Percentiles rank a stretch among this genome's conserved stretches.
Evolutionary conservation across 1,140 invertebrate species (phyloP).

Genomic region (Zophobas morio): DNA sequence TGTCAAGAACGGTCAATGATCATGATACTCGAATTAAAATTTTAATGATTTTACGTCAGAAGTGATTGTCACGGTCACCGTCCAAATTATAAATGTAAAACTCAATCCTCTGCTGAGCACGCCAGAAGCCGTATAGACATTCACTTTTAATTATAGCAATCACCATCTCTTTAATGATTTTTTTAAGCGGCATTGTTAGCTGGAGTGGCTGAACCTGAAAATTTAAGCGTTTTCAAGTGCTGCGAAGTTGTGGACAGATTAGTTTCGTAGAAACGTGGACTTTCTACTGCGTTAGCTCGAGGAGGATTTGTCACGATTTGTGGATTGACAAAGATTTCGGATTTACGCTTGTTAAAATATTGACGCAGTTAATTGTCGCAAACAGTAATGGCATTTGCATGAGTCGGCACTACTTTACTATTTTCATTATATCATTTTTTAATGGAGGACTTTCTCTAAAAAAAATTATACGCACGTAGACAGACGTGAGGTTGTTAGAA

Average conservation of each 20-base stretch:
- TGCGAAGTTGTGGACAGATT: neutral
- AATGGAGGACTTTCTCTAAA: neutral
- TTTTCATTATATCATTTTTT: too few species aligned
- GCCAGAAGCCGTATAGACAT: constrained; percentile 13
- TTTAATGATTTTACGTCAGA: neutral
- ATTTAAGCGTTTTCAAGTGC: neutral
- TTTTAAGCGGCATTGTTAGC: constrained; percentile 1
- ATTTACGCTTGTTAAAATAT: neutral
- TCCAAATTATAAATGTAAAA: constrained; percentile 5
- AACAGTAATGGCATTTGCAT: too few species aligned
- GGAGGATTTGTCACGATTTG: constrained; percentile 23
- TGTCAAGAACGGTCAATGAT: constrained; percentile 45
- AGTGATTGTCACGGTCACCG: constrained; percentile 16
- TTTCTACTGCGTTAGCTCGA: constrained; percentile 16
- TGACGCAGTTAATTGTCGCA: neutral
- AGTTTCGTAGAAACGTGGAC: neutral
- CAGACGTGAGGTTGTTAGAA: neutral
- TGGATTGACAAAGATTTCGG: neutral
- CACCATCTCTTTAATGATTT: neutral
- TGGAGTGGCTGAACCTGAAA: constrained; percentile 5
- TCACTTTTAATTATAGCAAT: constrained; percentile 23
- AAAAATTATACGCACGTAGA: constrained; percentile 1
- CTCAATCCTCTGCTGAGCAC: neutral
- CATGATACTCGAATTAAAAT: constrained; percentile 10
- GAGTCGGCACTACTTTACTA: too few species aligned